Conservation (phyloP, 2,113 vertebrate genomes). For the Crotalus tigris region DNA sequence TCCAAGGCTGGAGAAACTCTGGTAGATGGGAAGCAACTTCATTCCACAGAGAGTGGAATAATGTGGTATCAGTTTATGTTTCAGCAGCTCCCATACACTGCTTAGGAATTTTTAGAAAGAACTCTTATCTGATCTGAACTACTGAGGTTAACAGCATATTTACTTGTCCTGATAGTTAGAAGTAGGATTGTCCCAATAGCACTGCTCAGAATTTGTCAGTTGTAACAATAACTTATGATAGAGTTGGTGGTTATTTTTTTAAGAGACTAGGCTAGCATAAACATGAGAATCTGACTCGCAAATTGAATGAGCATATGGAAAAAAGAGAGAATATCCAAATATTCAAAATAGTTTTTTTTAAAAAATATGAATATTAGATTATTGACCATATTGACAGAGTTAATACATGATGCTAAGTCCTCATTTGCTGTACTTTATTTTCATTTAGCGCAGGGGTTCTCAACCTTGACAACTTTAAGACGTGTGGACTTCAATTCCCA, state of each 20-base stretch:
- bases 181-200: neutral
- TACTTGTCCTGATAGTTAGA: neutral
- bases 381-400: neutral
- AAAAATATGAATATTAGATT: neutral
- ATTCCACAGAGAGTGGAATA: neutral
- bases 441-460: neutral
- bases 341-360: neutral
- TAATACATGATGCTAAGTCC: neutral
- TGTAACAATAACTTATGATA: neutral
- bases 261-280: neutral
- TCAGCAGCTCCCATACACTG: neutral
- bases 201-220: neutral
- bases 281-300: neutral
- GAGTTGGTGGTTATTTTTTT: neutral
- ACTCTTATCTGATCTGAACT: neutral
- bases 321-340: neutral
- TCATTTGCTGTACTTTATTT: neutral
- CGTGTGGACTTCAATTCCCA: no score
- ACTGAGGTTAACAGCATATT: neutral
- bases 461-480: no score
- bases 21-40: neutral
- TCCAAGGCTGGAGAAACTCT: neutral
- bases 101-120: neutral
- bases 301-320: neutral
- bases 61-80: neutral